phyloP scores from a whole-genome alignment of 2,113 vertebrate species.

The Dendropsophus ebraccatus region DNA sequence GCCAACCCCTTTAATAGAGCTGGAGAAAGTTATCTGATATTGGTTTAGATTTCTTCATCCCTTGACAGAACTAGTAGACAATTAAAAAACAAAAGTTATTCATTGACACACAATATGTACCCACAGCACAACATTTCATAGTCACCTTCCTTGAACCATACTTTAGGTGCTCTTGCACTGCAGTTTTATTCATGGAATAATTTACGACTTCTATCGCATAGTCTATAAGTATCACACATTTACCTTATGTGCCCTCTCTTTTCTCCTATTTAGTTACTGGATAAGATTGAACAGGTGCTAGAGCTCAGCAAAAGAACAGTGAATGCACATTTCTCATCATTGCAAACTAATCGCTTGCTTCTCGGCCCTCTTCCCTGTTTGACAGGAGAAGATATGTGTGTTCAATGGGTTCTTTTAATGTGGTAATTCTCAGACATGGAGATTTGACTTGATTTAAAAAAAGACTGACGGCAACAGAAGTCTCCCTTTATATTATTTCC shows the following conservation, averaged over 20 bases:
- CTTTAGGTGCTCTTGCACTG: not conserved
- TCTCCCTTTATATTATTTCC: too few relatives aligned
- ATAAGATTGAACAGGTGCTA: constrained; percentile 44
- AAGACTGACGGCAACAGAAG: too few relatives aligned
- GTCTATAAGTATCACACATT: constrained; percentile 6
- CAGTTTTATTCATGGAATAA: constrained; percentile 30
- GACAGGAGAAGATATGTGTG: not conserved
- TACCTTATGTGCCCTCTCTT: constrained; percentile 17
- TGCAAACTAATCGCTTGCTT: not conserved
- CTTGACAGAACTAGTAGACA: too few relatives aligned
- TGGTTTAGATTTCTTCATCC: too few relatives aligned
- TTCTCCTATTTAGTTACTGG: constrained; percentile 13
- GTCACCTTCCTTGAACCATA: not conserved
- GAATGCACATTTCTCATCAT: not conserved
- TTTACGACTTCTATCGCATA: constrained; percentile 34
- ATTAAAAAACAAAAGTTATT: too few relatives aligned
- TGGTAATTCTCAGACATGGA: not conserved
- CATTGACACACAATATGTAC: too few relatives aligned
- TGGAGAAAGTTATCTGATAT: too few relatives aligned
- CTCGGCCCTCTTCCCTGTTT: not conserved
- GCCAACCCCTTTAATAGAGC: too few relatives aligned
- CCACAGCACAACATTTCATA: too few relatives aligned
- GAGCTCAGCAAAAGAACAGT: not conserved
- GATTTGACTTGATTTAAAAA: not conserved
- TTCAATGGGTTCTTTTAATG: not conserved